Conservation (phyloP, 2,113 vertebrate species). For the Geococcyx californianus region DNA sequence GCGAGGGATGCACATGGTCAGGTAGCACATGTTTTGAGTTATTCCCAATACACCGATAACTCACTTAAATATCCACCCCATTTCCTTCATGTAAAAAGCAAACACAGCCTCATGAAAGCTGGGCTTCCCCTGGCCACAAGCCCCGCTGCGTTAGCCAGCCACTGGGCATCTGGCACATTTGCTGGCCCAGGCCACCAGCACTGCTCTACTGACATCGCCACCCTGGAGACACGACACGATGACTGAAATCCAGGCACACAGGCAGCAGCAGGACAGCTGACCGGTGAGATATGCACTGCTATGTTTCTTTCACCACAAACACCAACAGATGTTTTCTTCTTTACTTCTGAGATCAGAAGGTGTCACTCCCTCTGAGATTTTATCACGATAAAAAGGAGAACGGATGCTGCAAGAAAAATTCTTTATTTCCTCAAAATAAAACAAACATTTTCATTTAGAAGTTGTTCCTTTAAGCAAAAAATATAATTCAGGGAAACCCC, state of each 20-base stretch:
- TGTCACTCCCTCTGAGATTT: background rate
- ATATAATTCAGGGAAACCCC: background rate
- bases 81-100: background rate
- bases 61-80: background rate
- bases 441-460: background rate
- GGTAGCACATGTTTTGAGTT: background rate
- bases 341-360: background rate
- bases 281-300: background rate
- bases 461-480: background rate
- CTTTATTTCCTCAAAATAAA: background rate
- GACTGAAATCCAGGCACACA: background rate
- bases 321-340: background rate
- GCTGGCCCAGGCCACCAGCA: background rate
- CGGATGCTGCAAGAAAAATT: background rate
- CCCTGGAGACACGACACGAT: background rate
- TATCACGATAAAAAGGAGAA: background rate
- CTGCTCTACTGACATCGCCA: background rate
- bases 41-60: background rate
- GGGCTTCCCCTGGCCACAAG: background rate
- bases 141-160: background rate
- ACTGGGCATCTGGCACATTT: background rate
- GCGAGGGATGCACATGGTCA: background rate
- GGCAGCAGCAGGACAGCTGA: background rate
- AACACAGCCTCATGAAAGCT: background rate
- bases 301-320: background rate